Evolutionary conservation across 2,113 vertebrate species (phyloP).

Genomic region (Heterotilapia buettikoferi): DNA sequence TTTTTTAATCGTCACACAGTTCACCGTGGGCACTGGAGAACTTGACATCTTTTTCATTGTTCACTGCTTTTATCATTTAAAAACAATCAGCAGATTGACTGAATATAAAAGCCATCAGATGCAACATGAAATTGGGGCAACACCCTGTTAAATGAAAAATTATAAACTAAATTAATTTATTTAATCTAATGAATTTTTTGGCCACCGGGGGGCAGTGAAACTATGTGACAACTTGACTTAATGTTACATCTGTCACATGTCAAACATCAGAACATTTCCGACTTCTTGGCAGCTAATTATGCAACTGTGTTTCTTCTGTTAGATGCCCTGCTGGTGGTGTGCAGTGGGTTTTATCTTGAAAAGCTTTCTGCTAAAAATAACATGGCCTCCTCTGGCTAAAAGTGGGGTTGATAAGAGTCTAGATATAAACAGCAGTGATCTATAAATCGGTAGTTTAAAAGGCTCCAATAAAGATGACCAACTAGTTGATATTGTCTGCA

Average conservation of each 20-base stretch:
- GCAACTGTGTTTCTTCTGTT: background rate
- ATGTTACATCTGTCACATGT: background rate
- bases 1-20: background rate
- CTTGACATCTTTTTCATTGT: background rate
- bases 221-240: background rate
- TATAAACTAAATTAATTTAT: background rate
- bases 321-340: background rate
- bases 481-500: background rate
- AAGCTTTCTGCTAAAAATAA: background rate
- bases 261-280: background rate
- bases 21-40: background rate
- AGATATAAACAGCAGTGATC: background rate
- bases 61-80: background rate
- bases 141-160: accelerated
- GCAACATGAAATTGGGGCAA: background rate
- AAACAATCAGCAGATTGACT: background rate
- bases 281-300: background rate
- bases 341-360: background rate
- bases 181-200: accelerated
- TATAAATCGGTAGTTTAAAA: background rate
- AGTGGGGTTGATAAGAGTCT: background rate
- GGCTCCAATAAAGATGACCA: background rate
- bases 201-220: background rate
- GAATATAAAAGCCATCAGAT: background rate
- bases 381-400: background rate